Conservation (phyloP, 2,113 vertebrate species). For the Chaetorhynchus papuensis region DNA sequence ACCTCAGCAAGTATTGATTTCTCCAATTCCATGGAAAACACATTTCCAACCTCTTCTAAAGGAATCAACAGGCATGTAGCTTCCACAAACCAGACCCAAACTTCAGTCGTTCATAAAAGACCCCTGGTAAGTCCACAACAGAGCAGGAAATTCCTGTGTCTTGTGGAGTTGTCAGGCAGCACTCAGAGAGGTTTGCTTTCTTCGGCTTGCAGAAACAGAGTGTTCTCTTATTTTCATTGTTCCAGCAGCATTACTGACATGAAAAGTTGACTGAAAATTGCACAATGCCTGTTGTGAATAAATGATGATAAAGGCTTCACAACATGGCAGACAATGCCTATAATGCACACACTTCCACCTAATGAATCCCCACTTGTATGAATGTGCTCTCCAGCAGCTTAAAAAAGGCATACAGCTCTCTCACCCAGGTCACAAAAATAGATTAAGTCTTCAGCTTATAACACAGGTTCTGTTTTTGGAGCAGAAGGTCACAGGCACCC, state of each 20-base stretch:
- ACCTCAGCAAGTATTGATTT: background rate
- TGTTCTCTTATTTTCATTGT: background rate
- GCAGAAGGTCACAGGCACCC: background rate
- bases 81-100: background rate
- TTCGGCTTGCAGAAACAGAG: background rate
- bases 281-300: background rate
- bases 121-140: background rate
- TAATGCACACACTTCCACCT: background rate
- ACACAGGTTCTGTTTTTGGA: background rate
- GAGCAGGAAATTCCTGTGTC: background rate
- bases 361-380: background rate
- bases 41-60: background rate
- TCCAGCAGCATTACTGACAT: background rate
- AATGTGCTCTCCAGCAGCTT: background rate
- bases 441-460: slow-evolving; percentile 2
- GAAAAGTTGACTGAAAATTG: background rate
- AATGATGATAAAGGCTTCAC: background rate
- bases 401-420: background rate
- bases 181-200: background rate
- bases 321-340: background rate
- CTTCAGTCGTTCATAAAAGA: background rate
- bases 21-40: background rate
- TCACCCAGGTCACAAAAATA: background rate
- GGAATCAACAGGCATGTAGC: background rate
- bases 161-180: background rate